Conservation (phyloP, 2,113 vertebrate genomes). For the Barnardius zonarius region DNA sequence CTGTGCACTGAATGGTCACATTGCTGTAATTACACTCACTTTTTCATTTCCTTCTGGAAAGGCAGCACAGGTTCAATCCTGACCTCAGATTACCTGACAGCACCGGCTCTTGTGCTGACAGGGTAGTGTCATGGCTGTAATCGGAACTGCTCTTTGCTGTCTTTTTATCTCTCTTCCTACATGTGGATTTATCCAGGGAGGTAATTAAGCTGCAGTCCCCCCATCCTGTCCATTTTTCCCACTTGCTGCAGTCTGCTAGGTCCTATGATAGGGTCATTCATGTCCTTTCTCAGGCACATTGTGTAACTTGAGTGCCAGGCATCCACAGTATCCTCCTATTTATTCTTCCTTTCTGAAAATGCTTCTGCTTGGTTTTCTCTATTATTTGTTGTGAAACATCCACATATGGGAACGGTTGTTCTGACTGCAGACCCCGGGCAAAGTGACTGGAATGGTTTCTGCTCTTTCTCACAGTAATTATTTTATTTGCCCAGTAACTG, state of each 20-base stretch:
- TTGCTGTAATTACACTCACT: not conserved
- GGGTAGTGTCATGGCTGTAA: not conserved
- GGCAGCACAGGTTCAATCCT: not conserved
- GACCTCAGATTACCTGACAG: constrained; percentile 27
- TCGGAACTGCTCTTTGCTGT: constrained; percentile 13
- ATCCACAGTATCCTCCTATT: not conserved
- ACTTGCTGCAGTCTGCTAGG: not conserved
- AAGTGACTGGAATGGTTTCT: not conserved
- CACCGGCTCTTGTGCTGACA: not conserved
- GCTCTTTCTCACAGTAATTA: not conserved
- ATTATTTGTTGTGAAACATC: not conserved
- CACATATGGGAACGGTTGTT: not conserved
- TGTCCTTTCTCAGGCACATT: not conserved
- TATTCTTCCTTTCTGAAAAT: not conserved
- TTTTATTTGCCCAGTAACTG: not conserved
- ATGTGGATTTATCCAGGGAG: not conserved
- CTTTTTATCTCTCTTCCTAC: not conserved
- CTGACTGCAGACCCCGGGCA: not conserved
- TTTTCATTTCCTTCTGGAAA: not conserved
- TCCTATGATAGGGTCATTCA: not conserved
- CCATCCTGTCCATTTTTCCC: not conserved
- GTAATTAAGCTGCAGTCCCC: not conserved
- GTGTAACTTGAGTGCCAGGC: not conserved
- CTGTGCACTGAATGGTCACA: not conserved
- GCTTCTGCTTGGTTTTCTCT: not conserved